A percentile compares a stretch with the other conserved stretches of the same genome.
Evolutionary conservation across 2,888 invertebrate genomes (phyloP).

Genomic region (Synergus gifuensis): DNA sequence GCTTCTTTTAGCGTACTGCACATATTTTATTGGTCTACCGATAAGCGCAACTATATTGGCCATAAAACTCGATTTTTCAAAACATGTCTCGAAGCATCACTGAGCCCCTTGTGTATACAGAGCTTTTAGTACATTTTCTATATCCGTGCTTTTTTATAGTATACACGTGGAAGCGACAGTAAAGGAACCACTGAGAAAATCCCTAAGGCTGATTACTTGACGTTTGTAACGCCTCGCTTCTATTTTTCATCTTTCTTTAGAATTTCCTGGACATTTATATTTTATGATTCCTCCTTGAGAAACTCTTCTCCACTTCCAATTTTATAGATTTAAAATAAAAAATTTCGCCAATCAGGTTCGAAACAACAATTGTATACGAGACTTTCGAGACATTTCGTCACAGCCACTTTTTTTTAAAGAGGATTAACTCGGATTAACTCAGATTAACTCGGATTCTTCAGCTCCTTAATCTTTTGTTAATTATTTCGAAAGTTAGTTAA

Average conservation of each 20-base stretch:
- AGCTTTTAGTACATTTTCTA: neutral
- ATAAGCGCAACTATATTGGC: neutral
- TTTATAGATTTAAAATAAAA: neutral
- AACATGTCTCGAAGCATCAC: neutral
- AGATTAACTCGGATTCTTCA: neutral
- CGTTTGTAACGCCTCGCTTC: neutral
- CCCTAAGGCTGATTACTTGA: slow-evolving; percentile 10
- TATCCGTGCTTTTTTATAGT: neutral
- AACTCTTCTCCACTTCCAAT: neutral
- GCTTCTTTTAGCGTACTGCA: too few species aligned
- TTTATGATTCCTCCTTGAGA: neutral
- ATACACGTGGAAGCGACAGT: neutral
- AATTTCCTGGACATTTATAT: neutral
- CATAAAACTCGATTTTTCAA: slow-evolving; percentile 17
- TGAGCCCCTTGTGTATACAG: neutral
- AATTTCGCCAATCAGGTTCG: neutral
- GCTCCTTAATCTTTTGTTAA: neutral
- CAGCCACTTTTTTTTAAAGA: neutral
- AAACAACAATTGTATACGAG: too few species aligned
- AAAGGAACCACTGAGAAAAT: slow-evolving; percentile 6
- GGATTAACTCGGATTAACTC: neutral
- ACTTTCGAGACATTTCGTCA: too few species aligned
- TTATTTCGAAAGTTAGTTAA: neutral
- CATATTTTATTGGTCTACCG: too few species aligned
- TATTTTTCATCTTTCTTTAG: neutral